Base-by-base conservation (phyloP, 2,888 invertebrate species). In the Leptopilina drosophilae region DNA sequence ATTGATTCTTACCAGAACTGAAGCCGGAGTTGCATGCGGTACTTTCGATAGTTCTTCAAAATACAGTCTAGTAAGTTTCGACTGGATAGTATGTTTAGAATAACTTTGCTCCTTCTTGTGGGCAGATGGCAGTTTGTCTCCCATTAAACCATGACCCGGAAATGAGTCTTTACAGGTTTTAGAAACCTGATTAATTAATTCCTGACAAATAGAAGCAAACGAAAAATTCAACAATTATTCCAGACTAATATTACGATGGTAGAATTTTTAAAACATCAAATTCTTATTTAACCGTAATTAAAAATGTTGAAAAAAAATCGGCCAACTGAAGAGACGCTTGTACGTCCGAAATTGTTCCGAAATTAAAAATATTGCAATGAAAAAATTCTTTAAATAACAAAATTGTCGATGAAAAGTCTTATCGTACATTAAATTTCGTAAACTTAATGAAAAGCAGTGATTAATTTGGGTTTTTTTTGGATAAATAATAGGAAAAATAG, bases 21-120 rank as follows among this genome's bases (percentile, higher is more conserved):
- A 91, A 86, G 91, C 91, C 64, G 91, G 90, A 76, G 91, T 91
- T 64, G 91, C 91, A 80, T 90, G 90, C 79, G 91, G 91, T 84
- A 89, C 88, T 86, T 91, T 91, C 0, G 90, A 89, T 77, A 91
- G 85, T 82, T 91, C 91, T 81, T 91, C 91, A 81, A 91, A 90
- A 84, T 91, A 91, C 62, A 91, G 87, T 86, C 89, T 88, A 79
- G 91, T 91, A 62, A 92, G 87, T 86, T 91, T 91, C 5, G 89
- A 88, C 69, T 91, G 91, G 82, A 92, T 91, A 84, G 90, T 91
- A 66, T 90, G 90, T 84, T 89, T 90, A 82, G 90, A 89, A 82
- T 88, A 85, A 85, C 79, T 85, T 79, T 87, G 85, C 79, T 90
- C 90, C 81, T 89, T 90, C 81, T 90, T 90, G 69, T 89, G 88